Base-by-base conservation (phyloP, 2,888 invertebrate genomes). In the Petrophora chlorosata region DNA sequence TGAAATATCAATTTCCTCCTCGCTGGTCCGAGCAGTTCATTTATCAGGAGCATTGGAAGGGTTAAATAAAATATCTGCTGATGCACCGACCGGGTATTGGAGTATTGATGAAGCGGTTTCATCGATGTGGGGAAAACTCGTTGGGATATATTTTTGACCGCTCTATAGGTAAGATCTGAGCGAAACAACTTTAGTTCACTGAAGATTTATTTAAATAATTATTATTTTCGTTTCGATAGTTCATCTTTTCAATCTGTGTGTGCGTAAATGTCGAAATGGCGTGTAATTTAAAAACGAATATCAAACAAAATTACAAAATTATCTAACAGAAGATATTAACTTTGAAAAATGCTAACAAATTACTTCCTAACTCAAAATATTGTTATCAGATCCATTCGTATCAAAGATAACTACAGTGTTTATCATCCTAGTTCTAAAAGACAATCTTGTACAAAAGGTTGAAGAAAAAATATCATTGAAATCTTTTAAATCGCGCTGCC, bases 1-100 rank as follows among this genome's bases (percentile, higher is more conserved):
- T 81, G 76, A 84, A 83, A 84, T 84, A 85, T 85, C 84, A 85
- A 82, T 85, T 82, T 80, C 76, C 81, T 76, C 69, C 65, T 67
- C 73, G 65, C 65, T 73, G 78, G 71, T 68, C 75, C 67, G 63
- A 65, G 63, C 70, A 67, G 73, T 78, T 75, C 81, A 79, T 85
- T 85, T 80, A 73, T 74, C 73, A 71, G 65, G 63, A 68, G 69
- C 65, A 62, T 56, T 59, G 66, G 59, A 55, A 58, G 65, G 63
- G 59, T 68, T 70, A 65, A 75, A 76, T 70, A 69, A 70, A 68
- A 71, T 71, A 68, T 70, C 61, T 44, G 28, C 13, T 32, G 36
- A 39, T 39, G 28, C 38, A 28, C 26, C 32, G 29, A 39, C 17
- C 12, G 26, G 30, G 9, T 19, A 8, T 5, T n/a, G 19, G 5